Evolutionary conservation across 2,797 vertebrate species (phyloP).

Genomic region (Helostoma temminkii): DNA sequence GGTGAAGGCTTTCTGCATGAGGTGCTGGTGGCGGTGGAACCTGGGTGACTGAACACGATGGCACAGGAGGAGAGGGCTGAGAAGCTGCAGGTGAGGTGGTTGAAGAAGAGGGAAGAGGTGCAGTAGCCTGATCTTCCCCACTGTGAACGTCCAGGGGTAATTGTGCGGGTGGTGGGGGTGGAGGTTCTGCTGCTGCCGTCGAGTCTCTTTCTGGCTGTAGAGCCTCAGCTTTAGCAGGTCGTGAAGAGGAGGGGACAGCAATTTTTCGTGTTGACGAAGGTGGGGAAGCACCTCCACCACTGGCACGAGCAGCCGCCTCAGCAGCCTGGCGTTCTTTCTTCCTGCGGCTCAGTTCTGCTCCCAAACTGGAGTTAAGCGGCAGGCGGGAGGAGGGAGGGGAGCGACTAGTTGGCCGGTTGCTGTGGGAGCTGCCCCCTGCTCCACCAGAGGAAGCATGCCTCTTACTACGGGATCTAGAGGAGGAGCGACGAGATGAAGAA

Average conservation of each 20-base stretch:
- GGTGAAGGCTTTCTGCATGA: slow-evolving; percentile 73
- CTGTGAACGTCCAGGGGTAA: slow-evolving; percentile 63
- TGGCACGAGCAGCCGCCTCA: slow-evolving; percentile 86
- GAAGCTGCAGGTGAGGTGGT: slow-evolving; percentile 82
- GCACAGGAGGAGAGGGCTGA: slow-evolving; percentile 70
- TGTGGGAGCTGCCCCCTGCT: slow-evolving; percentile 82
- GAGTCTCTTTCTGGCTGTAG: slow-evolving; percentile 65
- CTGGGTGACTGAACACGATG: slow-evolving; percentile 57
- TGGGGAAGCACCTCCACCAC: slow-evolving; percentile 72
- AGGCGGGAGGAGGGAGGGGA: slow-evolving; percentile 90
- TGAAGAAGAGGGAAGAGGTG: slow-evolving; percentile 74
- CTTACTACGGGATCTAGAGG: slow-evolving; percentile 92
- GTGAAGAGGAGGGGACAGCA: slow-evolving; percentile 38
- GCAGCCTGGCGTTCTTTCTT: slow-evolving; percentile 96
- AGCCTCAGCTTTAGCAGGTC: slow-evolving; percentile 71
- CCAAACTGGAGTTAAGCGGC: slow-evolving; percentile 94
- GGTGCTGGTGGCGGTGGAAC: slow-evolving; percentile 82
- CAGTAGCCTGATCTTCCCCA: slow-evolving; percentile 69
- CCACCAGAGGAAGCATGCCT: slow-evolving; percentile 87
- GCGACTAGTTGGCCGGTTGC: slow-evolving; percentile 91
- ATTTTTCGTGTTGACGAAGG: slow-evolving; percentile 69
- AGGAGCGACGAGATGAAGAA: slow-evolving; percentile 82
- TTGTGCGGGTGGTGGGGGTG: slow-evolving; percentile 71
- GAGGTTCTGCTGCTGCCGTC: slow-evolving; percentile 65
- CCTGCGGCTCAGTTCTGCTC: slow-evolving; percentile 94